These are phyloP conservation scores for Passer domesticus DNA, from an alignment of 2,113 vertebrate species.

Conservation along the genomic window DNA sequence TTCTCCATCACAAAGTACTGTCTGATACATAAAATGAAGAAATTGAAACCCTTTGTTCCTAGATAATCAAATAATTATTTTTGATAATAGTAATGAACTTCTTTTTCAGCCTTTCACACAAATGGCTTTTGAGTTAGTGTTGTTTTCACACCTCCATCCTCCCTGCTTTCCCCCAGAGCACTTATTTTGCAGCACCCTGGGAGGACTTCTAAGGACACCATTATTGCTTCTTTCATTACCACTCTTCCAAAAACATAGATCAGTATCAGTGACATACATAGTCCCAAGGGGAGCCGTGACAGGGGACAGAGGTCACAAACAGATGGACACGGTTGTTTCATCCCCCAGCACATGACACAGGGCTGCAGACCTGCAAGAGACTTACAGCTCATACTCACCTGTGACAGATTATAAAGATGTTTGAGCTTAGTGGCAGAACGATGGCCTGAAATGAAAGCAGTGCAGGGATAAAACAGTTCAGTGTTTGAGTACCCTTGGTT, in stretches of 20 bases:
- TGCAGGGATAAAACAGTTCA: neutral
- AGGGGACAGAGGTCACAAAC: neutral
- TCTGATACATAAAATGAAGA: neutral
- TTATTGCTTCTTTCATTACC: neutral
- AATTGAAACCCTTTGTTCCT: neutral
- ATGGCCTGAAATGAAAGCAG: neutral
- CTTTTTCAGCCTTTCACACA: neutral
- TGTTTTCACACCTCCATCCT: neutral
- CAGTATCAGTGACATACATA: neutral
- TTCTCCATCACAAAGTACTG: neutral
- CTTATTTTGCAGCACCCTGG: neutral
- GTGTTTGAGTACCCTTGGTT: neutral
- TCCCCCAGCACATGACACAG: neutral
- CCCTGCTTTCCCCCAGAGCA: neutral
- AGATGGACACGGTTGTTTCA: accelerated
- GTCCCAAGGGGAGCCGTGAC: neutral
- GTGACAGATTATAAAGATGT: neutral
- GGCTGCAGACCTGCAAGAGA: neutral
- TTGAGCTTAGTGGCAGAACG: neutral
- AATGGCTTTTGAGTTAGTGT: neutral
- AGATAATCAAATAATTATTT: neutral
- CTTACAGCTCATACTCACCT: neutral
- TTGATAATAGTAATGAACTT: neutral
- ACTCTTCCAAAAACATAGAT: neutral
- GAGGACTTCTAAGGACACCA: neutral